These are phyloP conservation scores for Ypsolopha scabrella DNA, from an alignment of 2,888 invertebrate species.

Conservation along the genomic window DNA sequence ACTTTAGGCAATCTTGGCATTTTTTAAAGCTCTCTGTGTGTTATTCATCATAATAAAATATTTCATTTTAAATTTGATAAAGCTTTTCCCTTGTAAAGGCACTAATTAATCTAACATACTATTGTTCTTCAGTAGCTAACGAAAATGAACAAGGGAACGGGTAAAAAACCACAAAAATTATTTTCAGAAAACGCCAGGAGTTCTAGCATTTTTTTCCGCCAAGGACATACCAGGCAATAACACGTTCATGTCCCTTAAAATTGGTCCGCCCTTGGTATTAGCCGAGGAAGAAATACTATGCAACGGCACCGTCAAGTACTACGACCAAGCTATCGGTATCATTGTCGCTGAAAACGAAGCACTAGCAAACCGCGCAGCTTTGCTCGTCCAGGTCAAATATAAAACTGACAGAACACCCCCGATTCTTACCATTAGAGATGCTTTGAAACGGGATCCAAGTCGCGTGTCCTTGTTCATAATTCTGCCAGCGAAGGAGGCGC, in stretches of 20 bases:
- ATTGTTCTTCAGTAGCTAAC: too few species aligned
- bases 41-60: too few species aligned
- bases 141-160: too few species aligned
- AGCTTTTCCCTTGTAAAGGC: background rate
- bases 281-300: constrained; percentile 59
- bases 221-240: constrained; percentile 79
- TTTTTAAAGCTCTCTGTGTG: too few species aligned
- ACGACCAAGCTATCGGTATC: constrained; percentile 77
- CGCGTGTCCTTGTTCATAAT: constrained; percentile 25
- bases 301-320: constrained; percentile 66
- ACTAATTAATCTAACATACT: background rate
- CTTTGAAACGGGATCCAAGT: constrained; percentile 24
- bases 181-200: constrained; percentile 73
- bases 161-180: background rate
- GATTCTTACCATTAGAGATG: constrained; percentile 33
- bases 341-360: constrained; percentile 72
- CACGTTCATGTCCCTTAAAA: constrained; percentile 44
- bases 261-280: constrained; percentile 11
- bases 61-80: too few species aligned
- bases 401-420: constrained; percentile 40
- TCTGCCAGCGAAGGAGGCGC: constrained; percentile 34
- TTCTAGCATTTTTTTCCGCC: constrained; percentile 73
- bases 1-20: too few species aligned
- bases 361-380: constrained; percentile 69
- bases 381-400: constrained; percentile 70